phyloP scores from a whole-genome alignment of 1,140 invertebrate genomes.

The Lordiphosa stackelbergi region DNA sequence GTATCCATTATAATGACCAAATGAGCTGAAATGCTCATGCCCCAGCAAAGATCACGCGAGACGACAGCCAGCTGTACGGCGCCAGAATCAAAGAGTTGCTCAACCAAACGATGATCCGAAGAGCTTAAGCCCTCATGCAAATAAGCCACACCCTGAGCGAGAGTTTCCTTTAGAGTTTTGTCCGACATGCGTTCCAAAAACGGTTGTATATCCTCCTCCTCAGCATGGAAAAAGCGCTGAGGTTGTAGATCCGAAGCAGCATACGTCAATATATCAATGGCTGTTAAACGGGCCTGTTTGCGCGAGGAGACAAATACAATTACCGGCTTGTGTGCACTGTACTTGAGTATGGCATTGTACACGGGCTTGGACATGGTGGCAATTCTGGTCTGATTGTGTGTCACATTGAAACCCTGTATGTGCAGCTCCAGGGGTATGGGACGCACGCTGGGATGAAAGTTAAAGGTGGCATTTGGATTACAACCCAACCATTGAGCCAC shows the following conservation, averaged over 20 bases:
- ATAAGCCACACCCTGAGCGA: conserved; percentile 96
- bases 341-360: conserved; percentile 94
- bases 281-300: conserved; percentile 94
- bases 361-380: conserved; percentile 98
- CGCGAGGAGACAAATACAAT: conserved; percentile 98
- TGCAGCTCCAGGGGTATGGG: conserved; percentile 96
- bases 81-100: conserved; percentile 94
- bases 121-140: conserved; percentile 94
- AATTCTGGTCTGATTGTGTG: conserved; percentile 95
- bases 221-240: conserved; percentile 91
- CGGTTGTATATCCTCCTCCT: conserved; percentile 90
- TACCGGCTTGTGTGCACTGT: conserved; percentile 92
- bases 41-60: conserved; percentile 94
- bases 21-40: conserved; percentile 91
- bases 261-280: conserved; percentile 96
- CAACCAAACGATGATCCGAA: conserved; percentile 91
- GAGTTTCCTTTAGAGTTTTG: conserved; percentile 91
- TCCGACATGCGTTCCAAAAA: conserved; percentile 93
- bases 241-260: conserved; percentile 92
- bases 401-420: conserved; percentile 98
- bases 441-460: conserved; percentile 98
- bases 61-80: conserved; percentile 96
- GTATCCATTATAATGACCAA: conserved; percentile 98
- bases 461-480: conserved; percentile 94
- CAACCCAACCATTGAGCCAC: conserved; percentile 98